Conservation (phyloP, 92 coral and sea anemone genomes). For the Heliopora coerulea region DNA sequence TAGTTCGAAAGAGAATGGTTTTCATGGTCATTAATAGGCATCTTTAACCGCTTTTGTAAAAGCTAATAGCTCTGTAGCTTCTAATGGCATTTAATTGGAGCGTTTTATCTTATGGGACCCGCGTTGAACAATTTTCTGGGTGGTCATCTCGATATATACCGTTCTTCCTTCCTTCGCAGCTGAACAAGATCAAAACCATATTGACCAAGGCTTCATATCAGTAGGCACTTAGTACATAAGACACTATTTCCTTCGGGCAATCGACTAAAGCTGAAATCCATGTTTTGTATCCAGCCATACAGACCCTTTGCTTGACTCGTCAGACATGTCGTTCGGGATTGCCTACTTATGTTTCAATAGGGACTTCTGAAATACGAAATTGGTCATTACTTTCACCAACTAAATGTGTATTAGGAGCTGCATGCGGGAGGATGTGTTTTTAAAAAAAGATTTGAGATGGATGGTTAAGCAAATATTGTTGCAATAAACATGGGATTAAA, state of each 20-base stretch:
- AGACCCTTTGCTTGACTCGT: neutral
- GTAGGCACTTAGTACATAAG: neutral
- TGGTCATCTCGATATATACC: conserved; percentile 3
- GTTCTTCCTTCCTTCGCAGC: conserved; percentile 3
- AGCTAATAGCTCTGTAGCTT: conserved; percentile 24
- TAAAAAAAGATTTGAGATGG: too few species aligned
- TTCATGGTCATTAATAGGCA: neutral
- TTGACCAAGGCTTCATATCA: neutral
- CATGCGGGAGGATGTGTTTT: too few species aligned
- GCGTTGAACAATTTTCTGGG: conserved; percentile 13
- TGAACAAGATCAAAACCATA: neutral
- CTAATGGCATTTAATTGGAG: conserved; percentile 36
- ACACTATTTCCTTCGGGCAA: conserved; percentile 1
- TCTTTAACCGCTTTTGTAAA: conserved; percentile 13
- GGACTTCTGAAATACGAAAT: too few species aligned
- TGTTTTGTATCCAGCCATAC: neutral
- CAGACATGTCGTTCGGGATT: neutral
- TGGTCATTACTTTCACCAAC: too few species aligned
- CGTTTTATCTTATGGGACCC: conserved; percentile 20
- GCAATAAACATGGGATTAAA: too few species aligned
- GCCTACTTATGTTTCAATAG: too few species aligned
- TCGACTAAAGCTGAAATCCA: neutral
- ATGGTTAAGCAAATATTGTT: too few species aligned
- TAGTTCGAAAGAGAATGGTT: neutral
- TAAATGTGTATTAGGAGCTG: too few species aligned